Base-by-base conservation (phyloP, 2,888 invertebrate genomes). In the Pyrrhia umbra region DNA sequence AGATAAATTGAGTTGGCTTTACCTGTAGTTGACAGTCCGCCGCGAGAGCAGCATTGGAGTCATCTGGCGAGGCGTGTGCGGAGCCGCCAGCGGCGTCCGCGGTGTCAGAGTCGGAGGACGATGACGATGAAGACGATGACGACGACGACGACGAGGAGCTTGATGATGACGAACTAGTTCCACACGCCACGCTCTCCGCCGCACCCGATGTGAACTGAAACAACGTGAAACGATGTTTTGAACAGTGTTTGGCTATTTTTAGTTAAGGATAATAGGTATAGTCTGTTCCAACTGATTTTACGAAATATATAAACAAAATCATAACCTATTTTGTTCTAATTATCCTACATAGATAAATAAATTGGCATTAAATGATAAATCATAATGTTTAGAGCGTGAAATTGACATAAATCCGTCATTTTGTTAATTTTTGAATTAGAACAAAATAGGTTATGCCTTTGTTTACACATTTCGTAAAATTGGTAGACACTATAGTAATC, bases 11-110 rank as follows among this genome's bases (percentile, higher is more conserved):
- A n/a, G n/a, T n/a, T n/a, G n/a, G n/a, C 27, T 81, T 81, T 75
- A 95, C 95, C 88, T 96, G 96, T 61, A 95, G 87, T 83, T 93
- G 96, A 85, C 95, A 96, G 27, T 95, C 95, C 47, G 93, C 95
- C 1, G 93, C 96, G 69, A 96, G 91, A 69, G 95, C 96, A 3
- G 95, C 95, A 69, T 95, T 95, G 1, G 95, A 95, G 76, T 96
- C 96, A 50, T 94, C 94, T 8, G 91, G 87, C 0, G 92, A 89
- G n/a, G 88, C 90, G 42, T 92, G 89, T 4, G 88, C 88, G 27
- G 92, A 88, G 61, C 92, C 93, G 75, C 88, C 93, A 23, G 89
- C 93, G 16, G 90, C 93, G 45, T 93, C 94, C 59, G 94, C 92
- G 1, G 92, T 91, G 82, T 94, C 94, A 5, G 94, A 94, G 60